Base-by-base conservation (phyloP, 2,797 vertebrate species). In the Aythya fuligula region DNA sequence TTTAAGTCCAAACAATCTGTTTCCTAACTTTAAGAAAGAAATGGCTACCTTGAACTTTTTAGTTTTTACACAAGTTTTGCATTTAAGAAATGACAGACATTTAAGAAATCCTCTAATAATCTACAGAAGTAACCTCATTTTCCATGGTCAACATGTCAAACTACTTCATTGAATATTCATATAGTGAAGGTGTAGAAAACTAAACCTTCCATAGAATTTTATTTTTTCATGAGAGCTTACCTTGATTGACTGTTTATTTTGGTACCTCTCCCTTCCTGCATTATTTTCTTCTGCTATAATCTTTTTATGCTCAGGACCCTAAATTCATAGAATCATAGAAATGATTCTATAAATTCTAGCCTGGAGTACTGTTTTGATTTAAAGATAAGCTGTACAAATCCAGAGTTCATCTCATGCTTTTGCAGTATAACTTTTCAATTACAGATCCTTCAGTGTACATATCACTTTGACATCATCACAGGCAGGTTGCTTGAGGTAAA, bases 21-120 rank as follows among this genome's bases (percentile, higher is more conserved):
- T 72, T 81, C 70, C 73, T 67, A 81, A 49, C 32, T 74, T 88
- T 74, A 90, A 92, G 67, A 54, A 89, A 86, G 64, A 73, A 89
- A 84, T 13, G 60, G 34, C 61, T 79, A 27, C 2, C 20, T 22
- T 34, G 21, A 92, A 75, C 25, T 65, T 83, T 38, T 61, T 11
- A 24, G n/a, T 13, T 93, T 78, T 82, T 39, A 72, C 92, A 76
- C 15, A 72, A 71, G 47, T 74, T 81, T 69, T 77, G n/a, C 65
- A 49, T 4, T 9, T 60, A 73, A 91, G 21, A 21, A 65, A 75
- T 77, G 24, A 16, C 57, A 49, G 47, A 49, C 47, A 49, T 67
- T 73, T 79, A n/a, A 74, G 60, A 92, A 90, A 71, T 88, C 73
- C 13, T 87, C 28, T 34, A 1, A 38, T 28, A 24, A 60, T 38